A percentile compares a stretch with the other conserved stretches of the same genome.
phyloP scores from a whole-genome alignment of 1,140 invertebrate species.

The Bombus picipes region DNA sequence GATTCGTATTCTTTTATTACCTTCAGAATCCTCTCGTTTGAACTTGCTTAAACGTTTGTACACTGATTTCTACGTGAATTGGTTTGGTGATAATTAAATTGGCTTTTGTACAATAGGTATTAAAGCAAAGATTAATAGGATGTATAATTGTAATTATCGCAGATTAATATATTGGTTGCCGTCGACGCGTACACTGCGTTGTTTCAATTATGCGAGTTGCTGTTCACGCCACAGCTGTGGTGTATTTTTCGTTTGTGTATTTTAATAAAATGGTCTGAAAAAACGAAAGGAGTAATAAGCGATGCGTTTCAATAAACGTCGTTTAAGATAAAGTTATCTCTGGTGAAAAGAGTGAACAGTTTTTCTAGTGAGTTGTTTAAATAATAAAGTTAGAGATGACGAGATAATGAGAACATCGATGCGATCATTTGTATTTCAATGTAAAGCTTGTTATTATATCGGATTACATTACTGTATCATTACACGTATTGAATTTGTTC shows the following conservation, averaged over 20 bases:
- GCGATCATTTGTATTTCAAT: neutral
- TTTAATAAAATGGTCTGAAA: no score
- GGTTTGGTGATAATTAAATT: neutral
- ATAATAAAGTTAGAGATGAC: neutral
- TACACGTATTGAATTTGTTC: neutral
- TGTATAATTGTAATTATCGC: no score
- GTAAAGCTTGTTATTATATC: neutral
- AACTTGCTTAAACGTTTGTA: neutral
- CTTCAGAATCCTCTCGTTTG: no score
- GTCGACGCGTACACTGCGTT: neutral
- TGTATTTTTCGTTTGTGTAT: no score
- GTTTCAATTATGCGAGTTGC: neutral
- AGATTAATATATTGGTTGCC: neutral
- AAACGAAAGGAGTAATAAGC: no score
- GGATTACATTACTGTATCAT: neutral
- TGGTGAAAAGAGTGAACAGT: neutral
- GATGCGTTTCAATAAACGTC: neutral
- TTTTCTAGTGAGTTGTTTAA: neutral
- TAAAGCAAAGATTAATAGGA: no score
- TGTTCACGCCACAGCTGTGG: no score
- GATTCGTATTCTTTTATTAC: neutral
- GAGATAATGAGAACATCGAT: neutral
- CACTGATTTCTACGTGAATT: neutral
- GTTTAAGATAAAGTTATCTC: neutral
- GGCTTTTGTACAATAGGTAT: no score